Percentiles rank a stretch among this genome's conserved stretches.
Conservation (phyloP, 2,888 invertebrate genomes). For the Pristionchus maxplancki region DNA sequence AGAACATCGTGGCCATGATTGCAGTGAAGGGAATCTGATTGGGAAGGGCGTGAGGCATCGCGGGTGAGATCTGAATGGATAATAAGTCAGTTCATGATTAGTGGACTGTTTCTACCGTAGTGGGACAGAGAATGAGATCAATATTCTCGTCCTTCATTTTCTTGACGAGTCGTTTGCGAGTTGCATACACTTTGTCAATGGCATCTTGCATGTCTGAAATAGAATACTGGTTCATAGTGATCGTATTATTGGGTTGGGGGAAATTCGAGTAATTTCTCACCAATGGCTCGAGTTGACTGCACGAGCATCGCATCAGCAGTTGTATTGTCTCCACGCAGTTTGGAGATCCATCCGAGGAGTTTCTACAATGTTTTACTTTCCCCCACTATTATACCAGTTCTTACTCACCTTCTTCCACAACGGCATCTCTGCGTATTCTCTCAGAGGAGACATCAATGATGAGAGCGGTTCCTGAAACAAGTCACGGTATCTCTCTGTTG, state of each 20-base stretch:
- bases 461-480: neutral
- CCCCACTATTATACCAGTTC: too few species aligned
- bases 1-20: neutral
- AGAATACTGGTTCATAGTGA: too few species aligned
- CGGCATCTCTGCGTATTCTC: neutral
- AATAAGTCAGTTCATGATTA: neutral
- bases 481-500: neutral
- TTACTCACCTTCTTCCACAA: neutral
- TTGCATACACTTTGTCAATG: neutral
- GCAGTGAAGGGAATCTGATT: neutral
- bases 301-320: neutral
- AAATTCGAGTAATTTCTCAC: too few species aligned
- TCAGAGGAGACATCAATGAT: neutral
- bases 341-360: neutral
- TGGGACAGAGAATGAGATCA: neutral
- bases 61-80: slow-evolving; percentile 1
- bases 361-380: neutral
- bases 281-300: neutral
- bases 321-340: neutral
- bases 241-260: too few species aligned
- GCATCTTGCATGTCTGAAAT: neutral
- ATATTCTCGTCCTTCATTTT: slow-evolving; percentile 15
- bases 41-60: neutral
- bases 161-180: neutral
- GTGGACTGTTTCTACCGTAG: neutral